These are phyloP conservation scores for Ennomos quercinarius DNA, from an alignment of 2,888 invertebrate species.

Conservation along the genomic window DNA sequence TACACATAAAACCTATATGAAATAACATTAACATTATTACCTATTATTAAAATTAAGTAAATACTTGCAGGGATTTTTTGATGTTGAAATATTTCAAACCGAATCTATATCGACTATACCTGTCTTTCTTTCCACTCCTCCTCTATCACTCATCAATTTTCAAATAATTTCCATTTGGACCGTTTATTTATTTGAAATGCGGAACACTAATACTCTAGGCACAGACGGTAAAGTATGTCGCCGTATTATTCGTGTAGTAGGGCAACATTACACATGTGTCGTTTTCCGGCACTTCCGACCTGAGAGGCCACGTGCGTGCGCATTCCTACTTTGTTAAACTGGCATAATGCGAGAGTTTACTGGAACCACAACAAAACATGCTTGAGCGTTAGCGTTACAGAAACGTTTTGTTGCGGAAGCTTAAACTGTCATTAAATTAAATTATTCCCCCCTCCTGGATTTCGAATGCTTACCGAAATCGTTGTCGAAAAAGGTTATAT, in stretches of 20 bases:
- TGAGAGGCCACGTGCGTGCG: constrained; percentile 15
- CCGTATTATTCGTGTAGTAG: constrained; percentile 15
- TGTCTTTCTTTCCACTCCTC: too few species aligned
- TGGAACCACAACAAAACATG: constrained; percentile 10
- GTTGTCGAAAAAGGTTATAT: too few species aligned
- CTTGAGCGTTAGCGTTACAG: neutral
- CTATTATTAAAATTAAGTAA: too few species aligned
- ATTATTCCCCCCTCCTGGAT: too few species aligned
- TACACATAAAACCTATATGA: too few species aligned
- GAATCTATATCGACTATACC: too few species aligned
- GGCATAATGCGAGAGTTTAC: constrained; percentile 9
- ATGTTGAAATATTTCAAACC: too few species aligned
- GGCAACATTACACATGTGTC: constrained; percentile 16
- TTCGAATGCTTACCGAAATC: too few species aligned
- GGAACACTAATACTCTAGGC: constrained; percentile 10
- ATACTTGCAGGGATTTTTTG: too few species aligned
- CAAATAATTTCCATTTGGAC: neutral
- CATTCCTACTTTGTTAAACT: constrained; percentile 16
- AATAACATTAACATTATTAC: too few species aligned
- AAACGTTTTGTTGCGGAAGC: neutral
- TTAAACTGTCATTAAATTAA: too few species aligned
- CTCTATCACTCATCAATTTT: too few species aligned
- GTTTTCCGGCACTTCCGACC: constrained; percentile 8
- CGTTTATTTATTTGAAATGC: constrained; percentile 1
- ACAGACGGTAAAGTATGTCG: constrained; percentile 6